Conservation (phyloP, 1,140 invertebrate species). For the Camponotus pennsylvanicus region DNA sequence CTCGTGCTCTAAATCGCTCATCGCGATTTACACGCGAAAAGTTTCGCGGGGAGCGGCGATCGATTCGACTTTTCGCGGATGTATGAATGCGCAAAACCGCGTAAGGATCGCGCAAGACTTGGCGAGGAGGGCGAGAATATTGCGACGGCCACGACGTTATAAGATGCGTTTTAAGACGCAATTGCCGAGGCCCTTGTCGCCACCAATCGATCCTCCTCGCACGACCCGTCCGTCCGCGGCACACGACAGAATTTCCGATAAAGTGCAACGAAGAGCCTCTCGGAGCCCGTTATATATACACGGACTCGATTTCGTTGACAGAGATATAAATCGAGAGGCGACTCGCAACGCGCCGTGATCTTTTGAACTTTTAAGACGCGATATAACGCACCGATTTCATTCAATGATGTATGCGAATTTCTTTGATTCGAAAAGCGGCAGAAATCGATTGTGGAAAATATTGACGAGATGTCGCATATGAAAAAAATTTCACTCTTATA, state of each 20-base stretch:
- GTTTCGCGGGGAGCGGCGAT: constrained; percentile 7
- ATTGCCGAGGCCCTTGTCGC: constrained; percentile 78
- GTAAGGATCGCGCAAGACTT: background rate
- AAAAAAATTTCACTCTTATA: background rate
- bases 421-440: background rate
- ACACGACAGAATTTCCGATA: constrained; percentile 79
- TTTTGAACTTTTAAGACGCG: background rate
- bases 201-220: constrained; percentile 78
- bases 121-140: background rate
- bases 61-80: constrained; percentile 47
- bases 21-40: constrained; percentile 19
- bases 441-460: background rate
- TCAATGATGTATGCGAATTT: background rate
- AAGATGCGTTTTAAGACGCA: constrained; percentile 79
- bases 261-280: constrained; percentile 72
- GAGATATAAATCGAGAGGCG: background rate
- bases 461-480: background rate
- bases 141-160: background rate
- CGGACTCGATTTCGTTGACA: constrained; percentile 15
- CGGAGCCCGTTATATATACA: constrained; percentile 40
- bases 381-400: background rate
- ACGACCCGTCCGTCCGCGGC: constrained; percentile 66
- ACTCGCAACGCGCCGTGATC: background rate
- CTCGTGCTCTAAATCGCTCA: background rate
- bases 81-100: constrained; percentile 32